These are phyloP conservation scores for Whitmania pigra DNA, from an alignment of 1,140 invertebrate species.

Conservation along the genomic window DNA sequence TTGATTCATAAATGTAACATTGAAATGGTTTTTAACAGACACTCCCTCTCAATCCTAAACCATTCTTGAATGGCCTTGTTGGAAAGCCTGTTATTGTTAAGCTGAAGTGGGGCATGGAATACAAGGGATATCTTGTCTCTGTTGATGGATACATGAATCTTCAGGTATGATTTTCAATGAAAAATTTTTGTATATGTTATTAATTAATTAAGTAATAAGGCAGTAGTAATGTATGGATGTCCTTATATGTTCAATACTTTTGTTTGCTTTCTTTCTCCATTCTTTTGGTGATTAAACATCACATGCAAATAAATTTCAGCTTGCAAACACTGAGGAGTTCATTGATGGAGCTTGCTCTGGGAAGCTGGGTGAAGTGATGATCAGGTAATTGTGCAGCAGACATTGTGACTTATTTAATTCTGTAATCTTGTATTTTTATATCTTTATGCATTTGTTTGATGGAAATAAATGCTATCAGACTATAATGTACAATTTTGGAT, in stretches of 20 bases:
- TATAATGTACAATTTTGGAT: neutral
- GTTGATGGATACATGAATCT: conserved; percentile 99
- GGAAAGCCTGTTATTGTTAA: conserved; percentile 95
- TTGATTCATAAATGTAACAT: too few species aligned
- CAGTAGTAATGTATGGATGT: too few species aligned
- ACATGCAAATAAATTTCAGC: conserved; percentile 33
- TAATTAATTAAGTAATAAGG: neutral
- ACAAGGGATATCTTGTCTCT: conserved; percentile 86
- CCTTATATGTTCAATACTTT: too few species aligned
- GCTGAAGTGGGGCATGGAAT: conserved; percentile 99
- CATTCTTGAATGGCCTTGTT: conserved; percentile 90
- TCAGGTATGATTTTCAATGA: conserved; percentile 53
- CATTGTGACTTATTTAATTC: neutral
- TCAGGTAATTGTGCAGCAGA: conserved; percentile 48
- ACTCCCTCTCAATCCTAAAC: conserved; percentile 90
- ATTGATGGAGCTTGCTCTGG: conserved; percentile 81
- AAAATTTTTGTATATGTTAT: neutral
- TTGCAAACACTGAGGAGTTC: conserved; percentile 96
- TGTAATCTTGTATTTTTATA: neutral
- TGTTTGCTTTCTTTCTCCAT: too few species aligned
- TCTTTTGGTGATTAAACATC: too few species aligned
- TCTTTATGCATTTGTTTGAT: neutral
- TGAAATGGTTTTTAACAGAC: conserved; percentile 8
- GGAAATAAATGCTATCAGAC: neutral
- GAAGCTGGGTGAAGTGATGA: conserved; percentile 88